phyloP scores from a whole-genome alignment of 2,888 invertebrate genomes.

The Meandrusa payeni region DNA sequence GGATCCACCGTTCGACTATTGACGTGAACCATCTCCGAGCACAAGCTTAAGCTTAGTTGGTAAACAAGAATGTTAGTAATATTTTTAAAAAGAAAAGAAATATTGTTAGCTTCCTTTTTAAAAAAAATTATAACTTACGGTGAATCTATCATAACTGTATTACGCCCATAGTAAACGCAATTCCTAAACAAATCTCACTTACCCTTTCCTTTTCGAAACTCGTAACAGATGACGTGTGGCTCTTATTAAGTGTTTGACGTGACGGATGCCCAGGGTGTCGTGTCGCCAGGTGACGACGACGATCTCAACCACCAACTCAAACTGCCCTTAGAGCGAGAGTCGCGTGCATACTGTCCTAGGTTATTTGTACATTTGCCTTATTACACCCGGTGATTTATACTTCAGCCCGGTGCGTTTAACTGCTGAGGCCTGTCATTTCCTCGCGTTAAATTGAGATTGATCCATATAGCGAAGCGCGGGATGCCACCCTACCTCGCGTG shows the following conservation, averaged over 20 bases:
- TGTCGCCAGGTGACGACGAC: constrained; percentile 43
- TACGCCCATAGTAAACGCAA: constrained; percentile 23
- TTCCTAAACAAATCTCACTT: constrained; percentile 34
- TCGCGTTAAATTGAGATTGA: constrained; percentile 79
- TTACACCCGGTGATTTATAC: constrained; percentile 74
- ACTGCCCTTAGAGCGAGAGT: constrained; percentile 29
- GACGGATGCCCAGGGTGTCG: constrained; percentile 62
- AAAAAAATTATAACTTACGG: no score
- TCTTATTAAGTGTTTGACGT: constrained; percentile 71
- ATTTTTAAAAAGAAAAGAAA: no score
- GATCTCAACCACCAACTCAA: constrained; percentile 26
- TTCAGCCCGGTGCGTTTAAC: constrained; percentile 75
- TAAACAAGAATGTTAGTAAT: no score
- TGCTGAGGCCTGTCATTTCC: constrained; percentile 76
- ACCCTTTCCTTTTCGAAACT: constrained; percentile 33
- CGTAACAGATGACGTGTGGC: constrained; percentile 44
- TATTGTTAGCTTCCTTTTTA: no score
- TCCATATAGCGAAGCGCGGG: constrained; percentile 54
- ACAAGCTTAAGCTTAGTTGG: no score
- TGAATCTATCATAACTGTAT: no score
- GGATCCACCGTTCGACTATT: no score
- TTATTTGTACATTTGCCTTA: constrained; percentile 74
- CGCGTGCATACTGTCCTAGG: constrained; percentile 36
- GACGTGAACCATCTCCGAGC: no score
- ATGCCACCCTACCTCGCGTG: constrained; percentile 50